phyloP scores from a whole-genome alignment of 2,888 invertebrate species.

The Tachina fera region DNA sequence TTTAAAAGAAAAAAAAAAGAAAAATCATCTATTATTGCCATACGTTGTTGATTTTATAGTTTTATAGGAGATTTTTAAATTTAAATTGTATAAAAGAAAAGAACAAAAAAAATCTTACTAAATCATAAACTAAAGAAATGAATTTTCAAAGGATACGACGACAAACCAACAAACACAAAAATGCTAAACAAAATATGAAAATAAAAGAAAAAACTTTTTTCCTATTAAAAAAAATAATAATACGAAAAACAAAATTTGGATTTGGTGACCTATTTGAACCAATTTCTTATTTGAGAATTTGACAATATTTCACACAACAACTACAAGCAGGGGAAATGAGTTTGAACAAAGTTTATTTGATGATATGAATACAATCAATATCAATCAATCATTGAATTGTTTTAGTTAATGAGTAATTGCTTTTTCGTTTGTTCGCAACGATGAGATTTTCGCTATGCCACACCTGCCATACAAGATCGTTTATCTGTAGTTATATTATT shows the following conservation, averaged over 20 bases:
- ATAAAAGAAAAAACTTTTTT: background rate
- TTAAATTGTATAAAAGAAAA: conserved; percentile 35
- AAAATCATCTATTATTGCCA: conserved; percentile 74
- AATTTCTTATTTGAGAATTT: conserved; percentile 57
- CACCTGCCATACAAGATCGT: conserved; percentile 67
- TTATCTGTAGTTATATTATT: conserved; percentile 33
- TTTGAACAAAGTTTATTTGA: conserved; percentile 45
- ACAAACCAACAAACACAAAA: conserved; percentile 32
- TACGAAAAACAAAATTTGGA: conserved; percentile 7
- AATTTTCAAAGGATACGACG: conserved; percentile 29
- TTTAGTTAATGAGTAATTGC: conserved; percentile 39
- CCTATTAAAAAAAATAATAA: background rate
- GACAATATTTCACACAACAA: conserved; percentile 64
- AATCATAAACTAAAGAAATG: conserved; percentile 19
- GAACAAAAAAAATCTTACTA: conserved; percentile 31
- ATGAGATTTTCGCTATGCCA: conserved; percentile 62
- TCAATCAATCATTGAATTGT: conserved; percentile 48
- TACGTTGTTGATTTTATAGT: conserved; percentile 71
- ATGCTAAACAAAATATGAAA: conserved; percentile 30
- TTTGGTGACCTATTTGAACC: conserved; percentile 60
- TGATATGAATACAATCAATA: conserved; percentile 55
- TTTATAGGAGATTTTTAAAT: conserved; percentile 61
- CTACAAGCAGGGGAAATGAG: conserved; percentile 66
- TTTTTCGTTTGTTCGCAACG: conserved; percentile 20
- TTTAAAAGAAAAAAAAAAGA: conserved; percentile 74